Percentiles rank a stretch among this genome's conserved stretches.
These are phyloP conservation scores for Melanerpes formicivorus DNA, from an alignment of 2,113 vertebrate genomes.

Conservation along the genomic window DNA sequence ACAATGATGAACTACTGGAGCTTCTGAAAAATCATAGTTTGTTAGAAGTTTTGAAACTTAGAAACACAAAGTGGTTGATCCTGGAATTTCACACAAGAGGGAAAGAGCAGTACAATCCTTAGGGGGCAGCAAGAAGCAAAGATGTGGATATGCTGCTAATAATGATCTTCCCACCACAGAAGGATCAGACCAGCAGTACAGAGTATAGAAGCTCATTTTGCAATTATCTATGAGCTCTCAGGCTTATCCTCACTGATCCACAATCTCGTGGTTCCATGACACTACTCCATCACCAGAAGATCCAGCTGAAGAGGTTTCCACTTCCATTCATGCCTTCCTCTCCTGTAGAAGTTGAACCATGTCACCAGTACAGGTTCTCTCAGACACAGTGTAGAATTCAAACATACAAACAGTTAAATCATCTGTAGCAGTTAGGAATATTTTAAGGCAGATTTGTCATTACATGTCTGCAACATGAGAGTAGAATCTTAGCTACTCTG, in stretches of 20 bases:
- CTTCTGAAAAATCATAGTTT: background rate
- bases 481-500: background rate
- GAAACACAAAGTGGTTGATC: background rate
- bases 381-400: background rate
- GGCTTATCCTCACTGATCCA: background rate
- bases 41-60: background rate
- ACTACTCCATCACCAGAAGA: background rate
- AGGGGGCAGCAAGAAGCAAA: background rate
- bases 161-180: background rate
- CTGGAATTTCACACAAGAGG: background rate
- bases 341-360: background rate
- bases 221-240: background rate
- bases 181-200: background rate
- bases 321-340: background rate
- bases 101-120: background rate
- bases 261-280: no score
- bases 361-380: background rate
- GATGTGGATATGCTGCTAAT: background rate
- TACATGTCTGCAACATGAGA: background rate
- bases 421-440: background rate
- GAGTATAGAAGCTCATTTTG: background rate
- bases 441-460: background rate
- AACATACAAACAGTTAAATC: background rate
- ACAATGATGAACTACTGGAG: background rate
- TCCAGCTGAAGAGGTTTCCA: background rate